Base-by-base conservation (phyloP, 2,113 vertebrate species). In the Apistogramma diplotaenia region DNA sequence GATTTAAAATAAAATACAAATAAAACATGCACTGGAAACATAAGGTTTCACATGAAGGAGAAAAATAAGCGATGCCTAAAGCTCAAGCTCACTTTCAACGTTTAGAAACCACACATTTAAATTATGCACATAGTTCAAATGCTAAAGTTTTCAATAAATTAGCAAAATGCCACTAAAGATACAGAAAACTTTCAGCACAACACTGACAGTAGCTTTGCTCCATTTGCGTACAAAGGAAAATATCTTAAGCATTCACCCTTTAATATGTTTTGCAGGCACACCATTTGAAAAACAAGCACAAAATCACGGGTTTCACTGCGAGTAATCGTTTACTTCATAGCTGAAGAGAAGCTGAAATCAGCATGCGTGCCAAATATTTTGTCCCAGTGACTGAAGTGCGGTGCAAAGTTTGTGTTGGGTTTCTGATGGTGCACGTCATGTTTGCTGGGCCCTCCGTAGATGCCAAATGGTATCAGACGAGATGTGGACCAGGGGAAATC, bases 321-420 rank as follows among this genome's bases (percentile, higher is more conserved):
- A 8, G 25, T 40, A 19, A 7, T 19, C 71, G 6, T 1, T 5
- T 87, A 80, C 33, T 77, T 83, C 2, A 35, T 37, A 59, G 65
- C 23, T 67, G 56, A 43, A 60, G 54, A 78, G 77, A 89, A 89
- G 53, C 88, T 86, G 31, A 91, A 90, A 67, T 94, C 90, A 53
- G 90, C 86, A 72, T 94, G 85, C 1, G 93, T 94, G 9, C 94
- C 94, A 85, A 93, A 93, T 78, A 94, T 75, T 87, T 90, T 92
- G 84, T 95, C 95, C 93, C 93, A 95, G 84, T 95, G 93, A 27
- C 88, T 92, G 65, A 95, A 95, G 59, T 93, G 93, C 19, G 94
- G 94, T 40, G 93, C 93, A 86, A 93, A 94, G 79, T 95, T 94
- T 73, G 89, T 92, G 57, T 85, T 91, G 5, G 91, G 93, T 82